Percentiles rank a stretch among this genome's conserved stretches.
phyloP scores from a whole-genome alignment of 2,113 vertebrate species.

The Balaeniceps rex region DNA sequence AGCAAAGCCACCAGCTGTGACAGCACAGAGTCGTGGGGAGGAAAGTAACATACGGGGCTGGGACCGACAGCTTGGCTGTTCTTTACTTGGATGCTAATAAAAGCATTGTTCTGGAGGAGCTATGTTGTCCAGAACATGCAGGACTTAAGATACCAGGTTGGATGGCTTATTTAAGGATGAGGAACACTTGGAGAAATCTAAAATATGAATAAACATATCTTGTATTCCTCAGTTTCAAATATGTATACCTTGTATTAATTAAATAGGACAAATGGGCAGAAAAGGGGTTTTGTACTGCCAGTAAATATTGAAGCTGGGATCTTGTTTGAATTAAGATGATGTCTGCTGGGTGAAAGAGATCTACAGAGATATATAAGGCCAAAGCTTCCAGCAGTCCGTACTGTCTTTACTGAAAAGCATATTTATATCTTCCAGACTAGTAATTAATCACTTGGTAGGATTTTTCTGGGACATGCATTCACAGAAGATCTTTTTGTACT shows the following conservation, averaged over 20 bases:
- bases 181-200: neutral
- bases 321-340: conserved; percentile 82
- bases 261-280: neutral
- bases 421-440: conserved; percentile 86
- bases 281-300: neutral
- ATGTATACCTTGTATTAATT: conserved; percentile 6
- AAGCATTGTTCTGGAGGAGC: neutral
- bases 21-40: fast-evolving
- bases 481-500: conserved; percentile 79
- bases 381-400: conserved; percentile 70
- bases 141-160: neutral
- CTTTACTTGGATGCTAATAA: neutral
- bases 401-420: conserved; percentile 76
- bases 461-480: conserved; percentile 67
- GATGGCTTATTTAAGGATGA: neutral
- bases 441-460: conserved; percentile 82
- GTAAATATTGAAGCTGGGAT: conserved; percentile 35
- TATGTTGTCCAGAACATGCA: neutral
- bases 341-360: conserved; percentile 71
- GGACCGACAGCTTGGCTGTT: fast-evolving
- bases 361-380: conserved; percentile 64
- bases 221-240: neutral
- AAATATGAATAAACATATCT: neutral
- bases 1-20: neutral
- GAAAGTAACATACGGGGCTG: neutral